Evolutionary conservation across 2,113 vertebrate genomes (phyloP).

Genomic region (Origma solitaria): DNA sequence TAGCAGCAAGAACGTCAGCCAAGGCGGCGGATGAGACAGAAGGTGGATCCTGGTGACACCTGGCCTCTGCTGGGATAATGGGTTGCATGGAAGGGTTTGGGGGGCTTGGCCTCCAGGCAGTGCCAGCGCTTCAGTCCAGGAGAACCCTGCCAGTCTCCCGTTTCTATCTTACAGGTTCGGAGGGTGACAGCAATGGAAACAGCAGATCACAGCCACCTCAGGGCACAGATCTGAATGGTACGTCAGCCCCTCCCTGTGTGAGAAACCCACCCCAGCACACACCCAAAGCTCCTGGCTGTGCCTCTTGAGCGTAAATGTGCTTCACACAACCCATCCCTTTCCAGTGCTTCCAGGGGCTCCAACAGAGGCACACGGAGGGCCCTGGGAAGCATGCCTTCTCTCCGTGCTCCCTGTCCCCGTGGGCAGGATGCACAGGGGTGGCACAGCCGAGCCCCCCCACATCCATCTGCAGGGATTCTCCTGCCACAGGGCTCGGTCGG

Average conservation of each 20-base stretch:
- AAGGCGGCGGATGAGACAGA: not conserved
- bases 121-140: not conserved
- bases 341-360: accelerated
- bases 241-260: not conserved
- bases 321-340: not conserved
- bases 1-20: not conserved
- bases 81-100: not conserved
- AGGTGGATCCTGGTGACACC: not conserved
- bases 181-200: slow-evolving; percentile 51
- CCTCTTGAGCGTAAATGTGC: accelerated
- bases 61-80: not conserved
- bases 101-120: not conserved
- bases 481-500: accelerated
- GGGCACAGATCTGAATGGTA: slow-evolving; percentile 39
- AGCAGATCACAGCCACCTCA: slow-evolving; percentile 15
- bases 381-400: not conserved
- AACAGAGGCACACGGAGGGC: accelerated
- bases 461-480: not conserved
- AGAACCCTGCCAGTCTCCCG: not conserved
- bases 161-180: slow-evolving; percentile 3
- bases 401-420: accelerated
- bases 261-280: not conserved
- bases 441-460: not conserved
- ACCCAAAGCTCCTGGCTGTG: not conserved
- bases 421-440: not conserved